Conservation (phyloP, 2,797 vertebrate species). For the Fratercula arctica region DNA sequence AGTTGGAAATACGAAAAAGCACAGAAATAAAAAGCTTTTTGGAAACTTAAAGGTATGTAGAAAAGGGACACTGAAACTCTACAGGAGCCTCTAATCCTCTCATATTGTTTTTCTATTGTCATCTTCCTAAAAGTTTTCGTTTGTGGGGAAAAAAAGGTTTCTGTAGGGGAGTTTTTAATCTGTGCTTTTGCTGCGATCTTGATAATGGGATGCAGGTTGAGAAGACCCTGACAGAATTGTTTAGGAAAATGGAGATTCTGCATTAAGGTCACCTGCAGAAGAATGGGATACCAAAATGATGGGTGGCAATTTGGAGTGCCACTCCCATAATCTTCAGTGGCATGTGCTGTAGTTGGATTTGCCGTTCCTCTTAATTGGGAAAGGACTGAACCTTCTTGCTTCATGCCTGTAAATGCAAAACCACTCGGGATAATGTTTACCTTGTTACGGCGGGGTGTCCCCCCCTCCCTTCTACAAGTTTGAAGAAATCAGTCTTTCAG, state of each 20-base stretch:
- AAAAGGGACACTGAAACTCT: background rate
- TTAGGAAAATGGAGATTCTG: background rate
- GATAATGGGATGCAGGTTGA: background rate
- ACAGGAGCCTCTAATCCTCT: background rate
- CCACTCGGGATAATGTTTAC: background rate
- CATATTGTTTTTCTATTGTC: background rate
- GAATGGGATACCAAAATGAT: background rate
- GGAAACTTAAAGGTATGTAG: background rate
- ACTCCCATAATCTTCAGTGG: background rate
- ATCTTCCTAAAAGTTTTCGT: background rate
- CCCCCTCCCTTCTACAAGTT: background rate
- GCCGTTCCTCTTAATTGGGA: background rate
- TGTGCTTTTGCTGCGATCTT: background rate
- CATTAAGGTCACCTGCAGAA: background rate
- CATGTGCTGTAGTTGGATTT: conserved; percentile 1
- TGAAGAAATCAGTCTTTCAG: background rate
- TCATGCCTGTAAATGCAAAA: background rate
- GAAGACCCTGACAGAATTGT: background rate
- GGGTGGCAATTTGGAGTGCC: background rate
- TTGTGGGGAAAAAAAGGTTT: background rate
- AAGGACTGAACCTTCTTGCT: background rate
- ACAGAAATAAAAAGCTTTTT: background rate
- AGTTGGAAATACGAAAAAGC: background rate
- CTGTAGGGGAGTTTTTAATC: background rate
- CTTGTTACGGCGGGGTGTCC: background rate